A percentile compares a stretch with the other conserved stretches of the same genome.
Evolutionary conservation across 35 echinoderm and acorn worm genomes (phyloP).

Genomic region (Heliocidaris erythrogramma): DNA sequence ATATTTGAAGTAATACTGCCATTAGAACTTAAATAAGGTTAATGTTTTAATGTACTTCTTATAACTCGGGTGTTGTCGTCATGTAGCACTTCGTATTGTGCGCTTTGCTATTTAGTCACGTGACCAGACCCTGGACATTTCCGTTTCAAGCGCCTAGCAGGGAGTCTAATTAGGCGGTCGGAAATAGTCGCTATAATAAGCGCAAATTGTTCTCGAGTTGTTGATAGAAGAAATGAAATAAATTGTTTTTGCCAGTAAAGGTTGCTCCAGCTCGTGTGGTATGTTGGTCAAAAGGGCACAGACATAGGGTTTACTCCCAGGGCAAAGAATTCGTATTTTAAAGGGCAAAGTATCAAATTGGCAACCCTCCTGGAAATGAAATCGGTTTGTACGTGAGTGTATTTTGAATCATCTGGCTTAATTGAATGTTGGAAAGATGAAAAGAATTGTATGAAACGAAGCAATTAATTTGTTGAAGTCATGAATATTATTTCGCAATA

Average conservation of each 20-base stretch:
- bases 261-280: not conserved
- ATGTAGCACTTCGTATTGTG: too few species aligned
- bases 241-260: constrained; percentile 18
- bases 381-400: not conserved
- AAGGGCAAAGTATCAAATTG: not conserved
- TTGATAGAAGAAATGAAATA: constrained; percentile 13
- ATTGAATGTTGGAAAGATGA: not conserved
- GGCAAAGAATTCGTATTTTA: not conserved
- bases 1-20: too few species aligned
- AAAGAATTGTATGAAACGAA: not conserved
- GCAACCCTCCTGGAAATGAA: not conserved
- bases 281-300: not conserved
- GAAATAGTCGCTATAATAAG: not conserved
- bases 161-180: constrained; percentile 8
- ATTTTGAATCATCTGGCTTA: not conserved
- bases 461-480: not conserved
- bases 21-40: too few species aligned
- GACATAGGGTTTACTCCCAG: not conserved
- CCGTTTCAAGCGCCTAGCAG: not conserved
- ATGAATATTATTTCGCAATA: not conserved
- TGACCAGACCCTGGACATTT: not conserved
- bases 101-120: not conserved
- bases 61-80: too few species aligned
- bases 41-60: too few species aligned
- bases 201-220: not conserved